Evolutionary conservation across 2,888 invertebrate genomes (phyloP).

Genomic region (Drosophila ezoana): DNA sequence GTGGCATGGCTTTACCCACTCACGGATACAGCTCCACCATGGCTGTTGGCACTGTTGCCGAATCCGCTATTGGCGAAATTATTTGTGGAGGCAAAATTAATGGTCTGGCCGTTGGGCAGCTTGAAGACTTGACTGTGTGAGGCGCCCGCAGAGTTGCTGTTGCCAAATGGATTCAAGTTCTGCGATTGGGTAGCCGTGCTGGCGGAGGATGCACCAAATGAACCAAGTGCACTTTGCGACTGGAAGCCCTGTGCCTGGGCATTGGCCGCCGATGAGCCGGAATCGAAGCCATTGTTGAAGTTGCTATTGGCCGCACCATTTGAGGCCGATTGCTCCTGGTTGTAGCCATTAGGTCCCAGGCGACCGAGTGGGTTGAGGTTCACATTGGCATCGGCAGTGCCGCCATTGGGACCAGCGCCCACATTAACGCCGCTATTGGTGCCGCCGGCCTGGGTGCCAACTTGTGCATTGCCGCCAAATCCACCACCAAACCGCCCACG

Average conservation of each 20-base stretch:
- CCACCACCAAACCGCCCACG: background rate
- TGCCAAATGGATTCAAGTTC: slow-evolving; percentile 69
- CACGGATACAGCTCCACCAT: slow-evolving; percentile 75
- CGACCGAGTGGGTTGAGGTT: slow-evolving; percentile 42
- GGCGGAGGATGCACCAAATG: slow-evolving; percentile 84
- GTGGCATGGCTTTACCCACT: slow-evolving; percentile 35
- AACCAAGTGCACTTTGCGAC: slow-evolving; percentile 74
- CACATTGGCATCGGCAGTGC: slow-evolving; percentile 63
- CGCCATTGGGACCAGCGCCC: slow-evolving; percentile 61
- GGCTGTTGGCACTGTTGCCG: slow-evolving; percentile 70
- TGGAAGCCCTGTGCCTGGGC: slow-evolving; percentile 84
- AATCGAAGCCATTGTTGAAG: slow-evolving; percentile 67
- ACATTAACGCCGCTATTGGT: slow-evolving; percentile 60
- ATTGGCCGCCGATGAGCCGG: slow-evolving; percentile 79
- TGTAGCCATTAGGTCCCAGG: slow-evolving; percentile 55
- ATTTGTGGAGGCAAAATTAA: slow-evolving; percentile 83
- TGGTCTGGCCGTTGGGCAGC: slow-evolving; percentile 84
- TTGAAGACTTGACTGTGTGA: slow-evolving; percentile 83
- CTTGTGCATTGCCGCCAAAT: slow-evolving; percentile 20
- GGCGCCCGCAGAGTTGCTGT: slow-evolving; percentile 82
- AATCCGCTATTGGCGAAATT: slow-evolving; percentile 80
- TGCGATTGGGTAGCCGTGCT: slow-evolving; percentile 83
- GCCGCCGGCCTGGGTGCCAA: slow-evolving; percentile 48
- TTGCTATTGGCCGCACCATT: slow-evolving; percentile 78
- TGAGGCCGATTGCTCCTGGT: slow-evolving; percentile 78